Base-by-base conservation (phyloP, 2,113 vertebrate species). In the Actenoides lindsayi region DNA sequence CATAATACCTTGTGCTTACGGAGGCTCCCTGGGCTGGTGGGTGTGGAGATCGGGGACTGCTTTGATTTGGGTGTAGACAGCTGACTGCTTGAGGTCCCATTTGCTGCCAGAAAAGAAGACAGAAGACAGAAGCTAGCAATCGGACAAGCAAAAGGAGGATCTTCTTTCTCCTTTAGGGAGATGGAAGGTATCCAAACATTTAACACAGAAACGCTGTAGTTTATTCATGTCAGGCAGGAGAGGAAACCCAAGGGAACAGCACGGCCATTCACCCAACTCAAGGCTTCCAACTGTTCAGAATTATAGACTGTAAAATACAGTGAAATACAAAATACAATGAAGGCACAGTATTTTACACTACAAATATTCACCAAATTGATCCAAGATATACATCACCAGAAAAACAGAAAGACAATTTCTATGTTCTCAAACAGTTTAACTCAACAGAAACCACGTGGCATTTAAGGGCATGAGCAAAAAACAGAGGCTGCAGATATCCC, bases 61-160 rank as follows among this genome's bases (percentile, higher is more conserved):
- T 99, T 99, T 96, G 99, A 99, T 96, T 99, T 99, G 82, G 99
- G 99, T 83, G 99, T 99, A 96, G 99, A 99, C 82, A 99, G 98
- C 97, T 99, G 99, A 96, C 99, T 99, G 98, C 99, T 99, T 93
- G 99, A 99, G 94, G 99, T 99, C 95, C 99, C 99, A 76, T 99
- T 99, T 96, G 99, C 99, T 99, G 98, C 87, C 91, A 97, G 96
- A 64, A 97, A 94, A 97, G 68, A 98, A 97, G 83, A 97, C 82
- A 97, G 95, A 98, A 97, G 84, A 97, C 82, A 97, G 95, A 96
- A 97, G 93, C 96, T 96, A 96, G 91, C 56, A 96, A 54, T 94
- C 54, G 75, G 60, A 90, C 41, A 68, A 63, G 41, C 37, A 60
- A 70, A 63, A 93, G 78, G 30, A 75, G 68, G 50, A 30, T 46